Conservation (phyloP, 2,113 vertebrate species). For the Hipposideros armiger region DNA sequence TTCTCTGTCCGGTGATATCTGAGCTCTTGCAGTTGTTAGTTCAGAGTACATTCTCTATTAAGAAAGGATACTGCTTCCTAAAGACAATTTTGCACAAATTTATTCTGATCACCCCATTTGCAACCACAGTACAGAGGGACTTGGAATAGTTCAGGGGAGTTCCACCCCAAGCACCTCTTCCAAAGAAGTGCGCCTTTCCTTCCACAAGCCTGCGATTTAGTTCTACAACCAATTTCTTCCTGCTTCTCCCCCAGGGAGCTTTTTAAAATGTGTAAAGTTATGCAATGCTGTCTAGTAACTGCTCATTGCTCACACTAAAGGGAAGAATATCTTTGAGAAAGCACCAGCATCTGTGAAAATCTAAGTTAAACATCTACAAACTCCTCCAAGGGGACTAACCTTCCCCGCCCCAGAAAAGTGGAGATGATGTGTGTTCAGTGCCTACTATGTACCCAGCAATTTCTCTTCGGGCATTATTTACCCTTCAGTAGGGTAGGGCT, state of each 20-base stretch:
- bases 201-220: not conserved
- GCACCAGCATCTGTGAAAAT: conserved; percentile 26
- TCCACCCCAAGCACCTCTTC: conserved; percentile 9
- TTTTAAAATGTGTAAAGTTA: conserved; percentile 53
- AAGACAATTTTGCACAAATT: not conserved
- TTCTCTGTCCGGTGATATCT: not conserved
- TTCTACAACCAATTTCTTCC: conserved; percentile 30
- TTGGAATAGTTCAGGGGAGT: not conserved
- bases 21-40: not conserved
- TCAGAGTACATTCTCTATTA: not conserved
- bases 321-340: conserved; percentile 45
- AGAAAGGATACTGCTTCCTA: not conserved
- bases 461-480: not conserved
- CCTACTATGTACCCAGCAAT: not conserved
- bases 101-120: not conserved
- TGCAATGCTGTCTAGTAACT: conserved; percentile 45
- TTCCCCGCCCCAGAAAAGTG: not conserved
- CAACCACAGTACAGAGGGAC: not conserved
- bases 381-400: not conserved
- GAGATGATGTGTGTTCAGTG: not conserved
- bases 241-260: not conserved
- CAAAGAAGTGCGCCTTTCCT: not conserved
- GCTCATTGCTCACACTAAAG: conserved; percentile 20
- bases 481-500: not conserved
- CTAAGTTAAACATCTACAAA: not conserved